Conservation (phyloP, 1,140 invertebrate species). For the Belonocnema kinseyi region DNA sequence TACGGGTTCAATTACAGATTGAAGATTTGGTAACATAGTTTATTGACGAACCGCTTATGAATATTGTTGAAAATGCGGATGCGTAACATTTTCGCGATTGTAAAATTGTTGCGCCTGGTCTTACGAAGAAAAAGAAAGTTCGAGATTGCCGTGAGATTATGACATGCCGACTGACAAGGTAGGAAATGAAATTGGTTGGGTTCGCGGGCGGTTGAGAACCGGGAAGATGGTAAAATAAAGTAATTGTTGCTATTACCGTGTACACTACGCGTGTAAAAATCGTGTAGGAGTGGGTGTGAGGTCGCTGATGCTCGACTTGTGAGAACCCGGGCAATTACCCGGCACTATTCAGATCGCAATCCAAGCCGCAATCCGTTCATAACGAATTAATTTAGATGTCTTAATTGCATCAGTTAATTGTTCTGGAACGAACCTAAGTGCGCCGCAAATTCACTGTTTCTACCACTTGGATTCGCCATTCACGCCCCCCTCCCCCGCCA, state of each 20-base stretch:
- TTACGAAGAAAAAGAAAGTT: constrained; percentile 47
- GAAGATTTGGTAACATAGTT: too few species aligned
- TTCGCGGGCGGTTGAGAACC: constrained; percentile 64
- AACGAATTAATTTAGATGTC: constrained; percentile 74
- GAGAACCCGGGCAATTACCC: constrained; percentile 74
- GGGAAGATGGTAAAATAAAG: constrained; percentile 72
- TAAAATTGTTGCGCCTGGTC: constrained; percentile 35
- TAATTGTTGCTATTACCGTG: constrained; percentile 73
- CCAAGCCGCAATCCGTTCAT: constrained; percentile 37
- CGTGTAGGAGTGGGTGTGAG: constrained; percentile 43
- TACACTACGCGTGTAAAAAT: constrained; percentile 50
- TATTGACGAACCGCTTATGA: neutral
- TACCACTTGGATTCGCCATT: neutral
- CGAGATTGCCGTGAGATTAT: constrained; percentile 49
- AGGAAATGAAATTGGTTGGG: constrained; percentile 67
- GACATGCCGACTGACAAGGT: constrained; percentile 38
- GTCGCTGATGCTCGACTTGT: constrained; percentile 56
- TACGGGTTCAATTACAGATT: too few species aligned
- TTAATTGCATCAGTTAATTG: constrained; percentile 75
- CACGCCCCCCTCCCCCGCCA: neutral
- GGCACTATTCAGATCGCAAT: constrained; percentile 61
- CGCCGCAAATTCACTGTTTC: constrained; percentile 36
- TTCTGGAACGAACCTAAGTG: constrained; percentile 53
- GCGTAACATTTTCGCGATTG: constrained; percentile 20
- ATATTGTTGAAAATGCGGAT: constrained; percentile 17